phyloP scores from a whole-genome alignment of 2,113 vertebrate species.

The Ascaphus truei region DNA sequence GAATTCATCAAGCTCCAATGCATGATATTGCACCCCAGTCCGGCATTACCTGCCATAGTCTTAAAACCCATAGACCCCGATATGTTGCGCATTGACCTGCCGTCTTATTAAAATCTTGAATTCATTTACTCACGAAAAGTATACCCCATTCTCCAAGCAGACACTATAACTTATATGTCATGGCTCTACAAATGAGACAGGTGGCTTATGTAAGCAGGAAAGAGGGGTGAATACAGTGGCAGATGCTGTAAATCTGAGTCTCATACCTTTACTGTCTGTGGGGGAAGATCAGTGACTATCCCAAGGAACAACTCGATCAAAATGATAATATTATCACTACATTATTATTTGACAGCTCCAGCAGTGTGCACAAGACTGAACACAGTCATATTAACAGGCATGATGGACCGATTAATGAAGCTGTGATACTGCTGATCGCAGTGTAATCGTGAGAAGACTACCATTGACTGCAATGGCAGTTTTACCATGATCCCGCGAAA shows the following conservation, averaged over 20 bases:
- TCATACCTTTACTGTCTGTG: conserved; percentile 10
- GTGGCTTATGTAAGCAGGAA: neutral
- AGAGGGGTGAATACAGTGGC: conserved; percentile 9
- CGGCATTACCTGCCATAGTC: no score
- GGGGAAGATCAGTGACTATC: neutral
- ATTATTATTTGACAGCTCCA: neutral
- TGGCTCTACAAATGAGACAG: conserved; percentile 8
- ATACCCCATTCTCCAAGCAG: neutral
- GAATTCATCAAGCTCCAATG: no score
- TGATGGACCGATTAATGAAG: neutral
- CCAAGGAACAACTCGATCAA: neutral
- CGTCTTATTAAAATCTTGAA: neutral
- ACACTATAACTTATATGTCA: conserved; percentile 1
- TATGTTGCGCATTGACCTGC: no score
- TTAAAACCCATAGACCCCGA: no score
- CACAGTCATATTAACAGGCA: neutral
- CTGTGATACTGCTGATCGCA: neutral
- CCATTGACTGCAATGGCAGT: no score
- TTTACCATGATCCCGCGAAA: no score
- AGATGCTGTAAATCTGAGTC: conserved; percentile 19
- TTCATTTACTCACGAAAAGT: neutral
- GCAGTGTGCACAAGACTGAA: neutral
- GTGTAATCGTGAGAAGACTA: no score
- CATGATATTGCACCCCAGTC: no score
- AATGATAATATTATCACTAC: neutral